Evolutionary conservation across 2,113 vertebrate species (phyloP), one percentile per base, ranked within the genome.

Genomic region (Cnemophilus loriae): DNA sequence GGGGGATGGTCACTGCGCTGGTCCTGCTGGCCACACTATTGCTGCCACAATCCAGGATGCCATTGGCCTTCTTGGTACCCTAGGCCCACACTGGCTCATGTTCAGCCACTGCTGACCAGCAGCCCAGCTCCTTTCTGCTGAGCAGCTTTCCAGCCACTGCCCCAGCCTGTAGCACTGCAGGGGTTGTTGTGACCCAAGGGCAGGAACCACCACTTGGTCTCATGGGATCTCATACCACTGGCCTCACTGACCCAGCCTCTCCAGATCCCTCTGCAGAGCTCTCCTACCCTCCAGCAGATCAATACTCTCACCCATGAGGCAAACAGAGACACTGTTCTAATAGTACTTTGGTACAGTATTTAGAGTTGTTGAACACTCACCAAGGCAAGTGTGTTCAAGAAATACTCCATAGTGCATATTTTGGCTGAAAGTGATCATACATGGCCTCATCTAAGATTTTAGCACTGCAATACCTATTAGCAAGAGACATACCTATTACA

Each of bases 221-320:
- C 56, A 16, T 15, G 7, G 35, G 37, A 35, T 35, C 42, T 35
- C 50, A 12, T 2, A 32, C 32, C 21, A 13, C 0, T 19, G 50
- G 42, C 8, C 35, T 49, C 42, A 18, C 10, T 12, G 10, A 57
- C 19, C 5, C 17, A 57, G 42, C 22, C 42, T 44, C 27, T 16
- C 32, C 52, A 50, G 32, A 57, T 11, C 20, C 27, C 32, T 32
- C 32, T 65, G 59, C 44, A 73, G 44, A 65, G 22, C 26, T 16
- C 10, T 21, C 15, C 37, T 12, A 28, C 16, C 21, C 42, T 64
- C 35, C 35, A 28, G 35, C 13, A 73, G 17, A 27, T 19, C 27
- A 50, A 56, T 3, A 8, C 12, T 13, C 37, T 26, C 3, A 1
- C 6, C 15, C 22, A 50, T 7, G 6, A 67, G 10, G 19, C 1